phyloP scores from a whole-genome alignment of 2,888 invertebrate species.

The Oscheius myriophilus region DNA sequence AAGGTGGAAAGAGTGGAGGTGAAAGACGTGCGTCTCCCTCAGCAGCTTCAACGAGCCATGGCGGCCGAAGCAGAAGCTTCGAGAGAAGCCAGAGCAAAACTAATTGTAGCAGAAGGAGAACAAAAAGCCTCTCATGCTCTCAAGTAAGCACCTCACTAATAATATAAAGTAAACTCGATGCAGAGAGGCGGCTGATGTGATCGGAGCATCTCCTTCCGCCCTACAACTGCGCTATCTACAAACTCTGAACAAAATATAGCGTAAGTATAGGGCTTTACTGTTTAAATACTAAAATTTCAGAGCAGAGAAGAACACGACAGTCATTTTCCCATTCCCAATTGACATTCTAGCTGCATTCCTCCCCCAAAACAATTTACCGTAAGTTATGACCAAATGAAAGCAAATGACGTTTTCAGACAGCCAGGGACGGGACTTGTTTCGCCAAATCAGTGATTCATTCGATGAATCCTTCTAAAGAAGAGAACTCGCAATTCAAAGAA shows the following conservation, averaged over 20 bases:
- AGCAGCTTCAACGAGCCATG: constrained; percentile 92
- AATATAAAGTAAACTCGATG: neutral
- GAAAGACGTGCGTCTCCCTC: constrained; percentile 85
- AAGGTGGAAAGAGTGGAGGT: constrained; percentile 72
- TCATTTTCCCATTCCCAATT: constrained; percentile 26
- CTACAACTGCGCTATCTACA: constrained; percentile 90
- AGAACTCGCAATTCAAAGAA: too few relatives aligned
- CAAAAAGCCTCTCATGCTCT: constrained; percentile 84
- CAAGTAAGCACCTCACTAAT: constrained; percentile 87
- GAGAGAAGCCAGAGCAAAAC: constrained; percentile 81
- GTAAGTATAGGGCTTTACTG: constrained; percentile 12
- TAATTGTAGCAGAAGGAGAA: constrained; percentile 95
- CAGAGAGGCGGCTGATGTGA: constrained; percentile 69
- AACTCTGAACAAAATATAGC: constrained; percentile 89
- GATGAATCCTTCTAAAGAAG: too few relatives aligned
- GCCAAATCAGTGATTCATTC: too few relatives aligned
- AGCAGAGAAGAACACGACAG: constrained; percentile 25
- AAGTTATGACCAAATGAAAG: too few relatives aligned
- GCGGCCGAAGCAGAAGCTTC: constrained; percentile 94
- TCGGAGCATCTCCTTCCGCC: constrained; percentile 88
- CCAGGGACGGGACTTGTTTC: too few relatives aligned
- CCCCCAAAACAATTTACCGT: neutral
- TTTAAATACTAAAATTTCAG: neutral
- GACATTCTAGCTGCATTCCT: constrained; percentile 11
- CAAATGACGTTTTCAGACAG: too few relatives aligned